Evolutionary conservation across 2,113 vertebrate genomes (phyloP).

Genomic region (Balaeniceps rex): DNA sequence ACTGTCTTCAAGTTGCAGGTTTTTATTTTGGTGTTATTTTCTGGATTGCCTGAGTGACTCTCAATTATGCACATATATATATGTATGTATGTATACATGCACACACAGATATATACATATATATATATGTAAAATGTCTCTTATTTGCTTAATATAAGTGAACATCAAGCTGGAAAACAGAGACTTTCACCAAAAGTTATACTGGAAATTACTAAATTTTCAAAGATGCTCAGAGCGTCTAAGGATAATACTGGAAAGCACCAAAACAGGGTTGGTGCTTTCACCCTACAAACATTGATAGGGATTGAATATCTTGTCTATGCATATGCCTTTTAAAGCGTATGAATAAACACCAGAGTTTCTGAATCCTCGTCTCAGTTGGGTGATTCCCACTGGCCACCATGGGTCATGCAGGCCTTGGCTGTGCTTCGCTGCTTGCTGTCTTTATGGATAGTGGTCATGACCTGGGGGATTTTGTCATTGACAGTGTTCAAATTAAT

Average conservation of each 20-base stretch:
- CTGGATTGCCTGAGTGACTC: not conserved
- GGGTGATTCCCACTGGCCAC: not conserved
- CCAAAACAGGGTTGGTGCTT: not conserved
- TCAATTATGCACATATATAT: not conserved
- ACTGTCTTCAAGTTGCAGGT: not conserved
- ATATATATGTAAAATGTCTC: not conserved
- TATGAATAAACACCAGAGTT: not conserved
- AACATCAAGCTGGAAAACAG: not conserved
- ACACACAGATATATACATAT: fast-evolving
- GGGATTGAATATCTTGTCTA: not conserved
- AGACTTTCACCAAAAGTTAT: not conserved
- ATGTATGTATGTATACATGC: too few species aligned
- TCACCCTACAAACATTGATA: not conserved
- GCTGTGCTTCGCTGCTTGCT: not conserved
- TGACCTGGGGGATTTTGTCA: not conserved
- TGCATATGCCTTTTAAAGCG: fast-evolving
- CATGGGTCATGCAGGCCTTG: not conserved
- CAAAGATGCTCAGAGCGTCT: not conserved
- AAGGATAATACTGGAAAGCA: not conserved
- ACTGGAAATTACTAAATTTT: not conserved
- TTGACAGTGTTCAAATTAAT: not conserved
- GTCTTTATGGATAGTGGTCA: not conserved
- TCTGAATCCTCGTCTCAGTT: not conserved
- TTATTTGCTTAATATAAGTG: not conserved
- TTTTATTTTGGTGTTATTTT: not conserved